A percentile compares a stretch with the other conserved stretches of the same genome.
These are phyloP conservation scores for Caenorhabditis becei DNA, from an alignment of 2,888 invertebrate species.

Conservation along the genomic window DNA sequence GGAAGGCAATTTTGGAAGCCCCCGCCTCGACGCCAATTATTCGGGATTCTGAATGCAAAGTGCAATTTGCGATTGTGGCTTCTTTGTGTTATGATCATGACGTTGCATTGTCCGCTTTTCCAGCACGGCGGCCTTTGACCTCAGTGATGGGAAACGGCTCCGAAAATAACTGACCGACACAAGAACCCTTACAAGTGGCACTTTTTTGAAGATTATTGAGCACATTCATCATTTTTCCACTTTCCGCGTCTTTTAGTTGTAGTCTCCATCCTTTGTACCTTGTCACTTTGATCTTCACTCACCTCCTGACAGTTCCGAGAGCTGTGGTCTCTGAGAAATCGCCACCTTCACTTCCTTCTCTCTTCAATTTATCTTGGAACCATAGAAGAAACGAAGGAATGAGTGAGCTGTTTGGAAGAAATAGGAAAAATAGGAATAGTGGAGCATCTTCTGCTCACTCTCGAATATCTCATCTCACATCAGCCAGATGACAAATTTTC, in stretches of 20 bases:
- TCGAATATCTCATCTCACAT: conserved; percentile 33
- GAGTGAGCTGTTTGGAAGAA: conserved; percentile 5
- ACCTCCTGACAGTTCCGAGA: neutral
- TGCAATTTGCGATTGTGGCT: conserved; percentile 37
- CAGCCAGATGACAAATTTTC: conserved; percentile 45
- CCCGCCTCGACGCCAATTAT: conserved; percentile 30
- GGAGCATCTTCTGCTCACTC: conserved; percentile 15
- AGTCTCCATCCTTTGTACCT: neutral
- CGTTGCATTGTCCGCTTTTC: conserved; percentile 13
- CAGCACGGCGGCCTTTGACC: conserved; percentile 36
- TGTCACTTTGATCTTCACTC: neutral
- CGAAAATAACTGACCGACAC: conserved; percentile 39
- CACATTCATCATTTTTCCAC: conserved; percentile 49
- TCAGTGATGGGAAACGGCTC: neutral
- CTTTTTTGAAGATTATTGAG: conserved; percentile 52
- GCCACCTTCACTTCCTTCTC: conserved; percentile 13
- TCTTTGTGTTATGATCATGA: conserved; percentile 51
- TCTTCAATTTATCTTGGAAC: conserved; percentile 30
- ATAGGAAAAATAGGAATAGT: neutral
- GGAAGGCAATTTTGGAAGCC: conserved; percentile 38
- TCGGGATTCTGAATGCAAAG: conserved; percentile 31
- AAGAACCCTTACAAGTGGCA: conserved; percentile 52
- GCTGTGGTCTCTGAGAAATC: neutral
- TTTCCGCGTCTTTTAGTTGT: neutral
- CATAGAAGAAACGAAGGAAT: conserved; percentile 9